These are phyloP conservation scores for Bembecia ichneumoniformis DNA, from an alignment of 2,888 invertebrate species.

Conservation along the genomic window DNA sequence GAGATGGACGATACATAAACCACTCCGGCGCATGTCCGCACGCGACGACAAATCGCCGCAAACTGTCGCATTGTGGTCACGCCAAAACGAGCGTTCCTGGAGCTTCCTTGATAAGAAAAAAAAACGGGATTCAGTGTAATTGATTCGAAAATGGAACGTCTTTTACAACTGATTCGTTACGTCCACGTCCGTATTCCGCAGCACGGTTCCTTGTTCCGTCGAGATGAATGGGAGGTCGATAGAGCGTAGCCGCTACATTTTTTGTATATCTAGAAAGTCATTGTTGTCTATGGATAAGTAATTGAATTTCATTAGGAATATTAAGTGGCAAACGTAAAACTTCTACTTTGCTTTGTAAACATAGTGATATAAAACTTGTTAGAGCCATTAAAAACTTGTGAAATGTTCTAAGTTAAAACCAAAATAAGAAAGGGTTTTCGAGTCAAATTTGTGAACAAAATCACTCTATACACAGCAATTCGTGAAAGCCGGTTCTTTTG, in stretches of 20 bases:
- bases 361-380: background rate
- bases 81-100: slow-evolving; percentile 7
- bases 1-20: background rate
- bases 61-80: slow-evolving; percentile 21
- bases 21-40: slow-evolving; percentile 22
- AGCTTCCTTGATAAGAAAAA: slow-evolving; percentile 17
- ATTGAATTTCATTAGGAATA: background rate
- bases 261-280: background rate
- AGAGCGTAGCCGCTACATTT: background rate
- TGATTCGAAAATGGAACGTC: slow-evolving; percentile 1
- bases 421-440: background rate
- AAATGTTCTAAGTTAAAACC: background rate
- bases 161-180: background rate
- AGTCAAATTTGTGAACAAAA: no score
- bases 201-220: slow-evolving; percentile 19
- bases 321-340: background rate
- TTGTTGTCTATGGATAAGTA: background rate
- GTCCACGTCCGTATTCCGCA: slow-evolving; percentile 22
- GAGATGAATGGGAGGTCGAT: slow-evolving; percentile 11
- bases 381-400: background rate
- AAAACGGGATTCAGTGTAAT: slow-evolving; percentile 8
- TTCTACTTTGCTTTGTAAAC: background rate
- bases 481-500: no score
- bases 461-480: no score
- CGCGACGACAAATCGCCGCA: slow-evolving; percentile 21